Evolutionary conservation across 2,797 vertebrate species (phyloP), one percentile per base, ranked within the genome.

Genomic region (Tiaroga cobitis): DNA sequence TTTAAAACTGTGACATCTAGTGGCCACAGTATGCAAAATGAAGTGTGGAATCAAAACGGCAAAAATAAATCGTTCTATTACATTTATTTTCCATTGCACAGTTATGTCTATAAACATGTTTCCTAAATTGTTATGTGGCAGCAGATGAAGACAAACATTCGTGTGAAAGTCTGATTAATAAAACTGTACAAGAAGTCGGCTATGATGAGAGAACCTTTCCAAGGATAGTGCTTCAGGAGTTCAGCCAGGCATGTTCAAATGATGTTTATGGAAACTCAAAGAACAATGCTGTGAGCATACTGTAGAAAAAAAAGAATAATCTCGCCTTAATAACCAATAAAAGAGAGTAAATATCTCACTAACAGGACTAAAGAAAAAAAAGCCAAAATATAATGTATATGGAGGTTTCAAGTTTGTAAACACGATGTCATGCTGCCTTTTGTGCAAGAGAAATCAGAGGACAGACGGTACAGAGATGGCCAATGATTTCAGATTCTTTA

Each of bases 31-130:
- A 4, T 74, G 51, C 49, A 54, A 51, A 34, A 83, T 56, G 26
- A 72, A 46, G 32, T 79, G 37, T 76, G n/a, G n/a, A 81, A 59
- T 76, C 69, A 83, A 88, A 73, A 81, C 29, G 51, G 10, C 75
- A 41, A 74, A 43, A 87, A 65, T 89, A 89, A 90, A 83, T 79
- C 88, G 93, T 93, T 89, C 88, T 91, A 93, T 93, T 94, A 92
- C 93, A 94, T 95, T 94, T 95, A 94, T 92, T 94, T 92, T 93
- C 89, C 93, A 93, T 95, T 93, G 94, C 90, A 94, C 94, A 93
- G 89, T 95, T 89, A 94, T 94, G 95, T 96, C 91, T 95, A 94
- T 95, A 93, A 96, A 96, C 94, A 95, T 92, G 92, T 88, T 90
- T 92, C 95, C 93, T 95, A 91, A 95, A 95, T 92, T 94, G 91